Conservation (phyloP, 2,888 invertebrate genomes). For the Synanthedon vespiformis region DNA sequence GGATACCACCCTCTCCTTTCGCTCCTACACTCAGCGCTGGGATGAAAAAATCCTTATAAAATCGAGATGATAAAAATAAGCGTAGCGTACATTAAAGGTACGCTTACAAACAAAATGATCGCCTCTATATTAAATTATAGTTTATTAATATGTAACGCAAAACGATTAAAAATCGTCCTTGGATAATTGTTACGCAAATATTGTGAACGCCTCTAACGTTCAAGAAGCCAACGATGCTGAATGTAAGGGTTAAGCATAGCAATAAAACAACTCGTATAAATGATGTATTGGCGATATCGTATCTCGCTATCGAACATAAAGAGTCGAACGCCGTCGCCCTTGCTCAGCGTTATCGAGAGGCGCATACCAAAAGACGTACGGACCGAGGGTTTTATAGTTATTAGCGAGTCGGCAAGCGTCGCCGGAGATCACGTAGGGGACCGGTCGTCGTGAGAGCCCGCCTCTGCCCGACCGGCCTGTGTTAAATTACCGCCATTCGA, state of each 20-base stretch:
- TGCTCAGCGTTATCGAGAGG: slow-evolving; percentile 21
- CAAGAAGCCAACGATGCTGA: not conserved
- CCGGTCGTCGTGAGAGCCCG: slow-evolving; percentile 37
- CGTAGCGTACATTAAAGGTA: too few relatives aligned
- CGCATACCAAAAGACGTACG: slow-evolving; percentile 19
- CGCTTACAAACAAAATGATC: too few relatives aligned
- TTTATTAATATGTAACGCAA: too few relatives aligned
- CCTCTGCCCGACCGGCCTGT: slow-evolving; percentile 15
- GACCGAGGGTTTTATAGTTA: slow-evolving; percentile 14
- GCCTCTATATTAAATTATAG: too few relatives aligned
- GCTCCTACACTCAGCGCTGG: not conserved
- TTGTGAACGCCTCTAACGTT: not conserved
- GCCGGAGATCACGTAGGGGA: slow-evolving; percentile 57
- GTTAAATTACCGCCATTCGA: slow-evolving; percentile 24
- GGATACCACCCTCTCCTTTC: slow-evolving; percentile 22
- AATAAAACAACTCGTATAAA: slow-evolving; percentile 1
- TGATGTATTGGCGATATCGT: slow-evolving; percentile 1
- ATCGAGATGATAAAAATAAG: too few relatives aligned
- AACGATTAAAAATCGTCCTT: too few relatives aligned
- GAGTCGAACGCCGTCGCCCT: not conserved
- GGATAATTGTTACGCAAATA: too few relatives aligned
- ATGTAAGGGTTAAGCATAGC: not conserved
- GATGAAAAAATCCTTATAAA: too few relatives aligned
- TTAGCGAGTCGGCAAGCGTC: slow-evolving; percentile 45
- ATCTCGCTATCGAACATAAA: not conserved